Evolutionary conservation across 1,140 invertebrate species (phyloP).

Genomic region (Drosophila fuyamai): DNA sequence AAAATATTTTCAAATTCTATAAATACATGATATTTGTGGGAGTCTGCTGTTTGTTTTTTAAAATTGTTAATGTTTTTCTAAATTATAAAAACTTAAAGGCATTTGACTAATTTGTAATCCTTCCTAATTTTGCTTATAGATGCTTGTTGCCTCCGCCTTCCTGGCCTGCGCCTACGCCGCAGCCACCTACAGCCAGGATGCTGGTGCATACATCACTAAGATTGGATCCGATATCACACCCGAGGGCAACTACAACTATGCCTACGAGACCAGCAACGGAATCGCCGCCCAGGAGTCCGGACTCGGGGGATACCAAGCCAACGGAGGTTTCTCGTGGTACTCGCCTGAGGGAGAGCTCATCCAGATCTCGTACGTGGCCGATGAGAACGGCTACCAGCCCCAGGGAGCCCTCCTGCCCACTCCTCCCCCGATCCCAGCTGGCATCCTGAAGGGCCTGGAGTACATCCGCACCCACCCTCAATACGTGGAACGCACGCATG

Average conservation of each 20-base stretch:
- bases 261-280: conserved; percentile 87
- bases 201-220: conserved; percentile 35
- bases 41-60: background rate
- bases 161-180: conserved; percentile 61
- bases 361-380: conserved; percentile 88
- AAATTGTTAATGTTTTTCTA: background rate
- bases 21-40: too few species aligned
- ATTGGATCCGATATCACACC: conserved; percentile 85
- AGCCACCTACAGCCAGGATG: conserved; percentile 32
- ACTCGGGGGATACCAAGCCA: conserved; percentile 40
- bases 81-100: background rate
- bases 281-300: conserved; percentile 87
- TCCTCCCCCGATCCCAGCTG: conserved; percentile 91
- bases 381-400: conserved; percentile 91
- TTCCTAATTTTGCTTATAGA: conserved; percentile 4
- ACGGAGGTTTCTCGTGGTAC: conserved; percentile 53
- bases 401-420: conserved; percentile 90
- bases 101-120: background rate
- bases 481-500: conserved; percentile 27
- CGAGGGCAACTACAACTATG: conserved; percentile 85
- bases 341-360: conserved; percentile 85
- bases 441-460: conserved; percentile 87
- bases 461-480: conserved; percentile 86
- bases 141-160: conserved; percentile 65
- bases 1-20: too few species aligned